Conservation (phyloP, 2,797 vertebrate species). For the Acanthopagrus latus region DNA sequence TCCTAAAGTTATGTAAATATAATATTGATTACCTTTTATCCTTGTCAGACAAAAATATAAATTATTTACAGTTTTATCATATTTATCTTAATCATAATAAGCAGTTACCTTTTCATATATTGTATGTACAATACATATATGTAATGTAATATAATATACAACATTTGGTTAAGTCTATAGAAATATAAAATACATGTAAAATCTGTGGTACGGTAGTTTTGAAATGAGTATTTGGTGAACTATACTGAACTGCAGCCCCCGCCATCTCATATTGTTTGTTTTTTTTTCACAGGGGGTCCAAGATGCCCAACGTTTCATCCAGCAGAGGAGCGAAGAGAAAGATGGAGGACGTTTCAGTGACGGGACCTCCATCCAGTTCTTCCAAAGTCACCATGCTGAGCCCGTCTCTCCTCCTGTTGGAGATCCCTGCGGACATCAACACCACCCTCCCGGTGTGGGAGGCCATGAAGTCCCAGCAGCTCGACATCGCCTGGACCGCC, state of each 20-base stretch:
- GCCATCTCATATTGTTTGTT: background rate
- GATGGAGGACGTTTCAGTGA: background rate
- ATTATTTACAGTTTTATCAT: too few species aligned
- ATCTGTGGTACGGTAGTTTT: too few species aligned
- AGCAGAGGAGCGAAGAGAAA: slow-evolving; percentile 50
- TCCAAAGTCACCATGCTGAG: slow-evolving; percentile 37
- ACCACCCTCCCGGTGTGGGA: slow-evolving; percentile 74
- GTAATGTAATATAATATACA: too few species aligned
- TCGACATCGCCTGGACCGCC: slow-evolving; percentile 58
- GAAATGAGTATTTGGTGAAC: too few species aligned
- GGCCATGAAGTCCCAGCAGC: slow-evolving; percentile 48
- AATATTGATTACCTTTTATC: too few species aligned
- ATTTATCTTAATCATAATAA: too few species aligned
- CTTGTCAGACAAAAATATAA: too few species aligned
- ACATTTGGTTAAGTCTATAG: too few species aligned
- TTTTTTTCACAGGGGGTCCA: slow-evolving; percentile 20
- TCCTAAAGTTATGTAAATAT: too few species aligned
- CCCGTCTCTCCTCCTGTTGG: slow-evolving; percentile 47
- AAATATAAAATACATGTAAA: too few species aligned
- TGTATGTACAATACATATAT: too few species aligned
- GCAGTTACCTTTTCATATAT: too few species aligned
- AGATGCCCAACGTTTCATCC: slow-evolving; percentile 42
- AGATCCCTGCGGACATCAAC: slow-evolving; percentile 54
- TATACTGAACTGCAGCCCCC: background rate
- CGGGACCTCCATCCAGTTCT: background rate